These are phyloP conservation scores for Petrolisthes cinctipes DNA, from an alignment of 2,888 invertebrate species.

Conservation along the genomic window DNA sequence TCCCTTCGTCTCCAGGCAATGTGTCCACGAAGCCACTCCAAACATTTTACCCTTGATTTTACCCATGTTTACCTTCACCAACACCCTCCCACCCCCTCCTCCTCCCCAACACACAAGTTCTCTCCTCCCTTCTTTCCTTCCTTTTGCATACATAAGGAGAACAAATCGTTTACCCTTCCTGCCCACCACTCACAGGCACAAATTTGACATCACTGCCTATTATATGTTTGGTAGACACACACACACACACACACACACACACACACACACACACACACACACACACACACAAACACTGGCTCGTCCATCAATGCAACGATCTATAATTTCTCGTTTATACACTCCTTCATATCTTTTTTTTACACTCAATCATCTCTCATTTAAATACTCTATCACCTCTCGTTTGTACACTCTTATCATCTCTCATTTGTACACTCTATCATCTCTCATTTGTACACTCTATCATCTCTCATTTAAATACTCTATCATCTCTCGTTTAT, in stretches of 20 bases:
- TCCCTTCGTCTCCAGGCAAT: too few relatives aligned
- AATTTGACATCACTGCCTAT: background rate
- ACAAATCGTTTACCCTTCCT: background rate
- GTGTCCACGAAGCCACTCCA: too few relatives aligned
- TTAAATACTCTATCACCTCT: too few relatives aligned
- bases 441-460: too few relatives aligned
- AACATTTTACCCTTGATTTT: too few relatives aligned
- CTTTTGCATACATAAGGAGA: too few relatives aligned
- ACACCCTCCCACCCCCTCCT: background rate
- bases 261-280: conserved; percentile 14
- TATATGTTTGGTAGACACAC: background rate
- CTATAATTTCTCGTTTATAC: background rate
- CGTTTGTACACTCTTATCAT: too few relatives aligned
- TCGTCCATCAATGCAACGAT: background rate
- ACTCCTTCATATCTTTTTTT: too few relatives aligned
- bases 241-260: conserved; percentile 18
- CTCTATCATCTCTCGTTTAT: too few relatives aligned
- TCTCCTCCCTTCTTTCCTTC: background rate
- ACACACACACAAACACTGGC: conserved; percentile 12
- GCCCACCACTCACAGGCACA: background rate
- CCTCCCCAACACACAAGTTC: background rate
- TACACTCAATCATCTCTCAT: too few relatives aligned
- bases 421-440: too few relatives aligned
- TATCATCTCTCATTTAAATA: too few relatives aligned
- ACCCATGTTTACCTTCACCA: background rate